Percentiles rank a stretch among this genome's conserved stretches.
Evolutionary conservation across 2,797 vertebrate genomes (phyloP).

Genomic region (Anomalospiza imberbis): DNA sequence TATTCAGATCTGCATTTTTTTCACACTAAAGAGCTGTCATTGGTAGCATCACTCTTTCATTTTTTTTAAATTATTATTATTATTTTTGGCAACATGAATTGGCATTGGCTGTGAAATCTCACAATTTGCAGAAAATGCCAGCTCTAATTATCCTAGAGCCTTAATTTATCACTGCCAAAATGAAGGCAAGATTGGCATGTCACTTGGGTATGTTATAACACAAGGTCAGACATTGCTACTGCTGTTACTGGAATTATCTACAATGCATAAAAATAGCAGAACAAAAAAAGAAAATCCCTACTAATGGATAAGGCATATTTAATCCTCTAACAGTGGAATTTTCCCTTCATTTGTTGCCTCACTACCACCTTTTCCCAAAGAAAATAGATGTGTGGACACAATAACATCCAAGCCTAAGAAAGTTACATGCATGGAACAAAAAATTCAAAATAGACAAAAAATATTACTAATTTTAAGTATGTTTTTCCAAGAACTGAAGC

Average conservation of each 20-base stretch:
- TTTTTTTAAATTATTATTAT: neutral
- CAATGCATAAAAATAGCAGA: neutral
- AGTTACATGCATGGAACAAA: neutral
- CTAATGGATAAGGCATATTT: neutral
- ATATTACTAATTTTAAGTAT: neutral
- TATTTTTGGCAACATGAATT: neutral
- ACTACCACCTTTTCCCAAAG: neutral
- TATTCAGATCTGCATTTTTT: neutral
- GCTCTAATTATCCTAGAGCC: neutral
- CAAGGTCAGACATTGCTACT: slow-evolving; percentile 17
- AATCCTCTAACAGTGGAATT: neutral
- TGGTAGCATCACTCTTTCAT: neutral
- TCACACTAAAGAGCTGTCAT: neutral
- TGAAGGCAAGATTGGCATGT: slow-evolving; percentile 11
- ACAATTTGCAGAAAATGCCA: slow-evolving; percentile 20
- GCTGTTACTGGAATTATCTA: slow-evolving; percentile 14
- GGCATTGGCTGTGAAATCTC: neutral
- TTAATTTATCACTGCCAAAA: slow-evolving; percentile 12
- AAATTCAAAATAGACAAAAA: neutral
- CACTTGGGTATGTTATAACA: neutral
- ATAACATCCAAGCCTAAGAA: neutral
- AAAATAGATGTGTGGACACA: neutral
- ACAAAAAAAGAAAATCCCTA: neutral
- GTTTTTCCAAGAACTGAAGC: neutral
- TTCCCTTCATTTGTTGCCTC: neutral